Conservation (phyloP, 2,888 invertebrate species). For the Blastobasis adustella region DNA sequence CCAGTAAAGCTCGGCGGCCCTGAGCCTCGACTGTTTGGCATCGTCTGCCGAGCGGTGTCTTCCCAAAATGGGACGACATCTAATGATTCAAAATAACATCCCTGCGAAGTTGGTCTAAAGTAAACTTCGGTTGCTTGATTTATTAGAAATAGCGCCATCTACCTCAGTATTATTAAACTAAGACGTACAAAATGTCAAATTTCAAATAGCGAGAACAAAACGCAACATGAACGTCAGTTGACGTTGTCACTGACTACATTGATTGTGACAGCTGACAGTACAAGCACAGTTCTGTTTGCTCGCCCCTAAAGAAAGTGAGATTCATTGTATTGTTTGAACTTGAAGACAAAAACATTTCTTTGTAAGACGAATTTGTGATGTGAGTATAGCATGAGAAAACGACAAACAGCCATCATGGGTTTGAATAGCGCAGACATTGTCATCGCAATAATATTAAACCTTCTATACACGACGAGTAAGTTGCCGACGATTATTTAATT, state of each 20-base stretch:
- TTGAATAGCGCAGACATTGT: constrained; percentile 41
- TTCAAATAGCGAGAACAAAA: constrained; percentile 3
- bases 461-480: constrained; percentile 60
- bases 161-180: too few relatives aligned
- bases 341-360: constrained; percentile 27
- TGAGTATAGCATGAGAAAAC: constrained; percentile 26
- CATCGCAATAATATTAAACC: constrained; percentile 44
- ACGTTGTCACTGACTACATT: constrained; percentile 7
- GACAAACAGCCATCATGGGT: constrained; percentile 35
- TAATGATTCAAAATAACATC: too few relatives aligned
- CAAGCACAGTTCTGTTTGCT: constrained; percentile 35
- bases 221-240: constrained; percentile 2
- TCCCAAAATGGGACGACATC: too few relatives aligned
- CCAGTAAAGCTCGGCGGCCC: too few relatives aligned
- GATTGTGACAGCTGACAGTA: constrained; percentile 26
- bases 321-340: constrained; percentile 22
- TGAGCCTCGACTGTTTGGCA: too few relatives aligned
- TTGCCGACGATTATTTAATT: constrained; percentile 69
- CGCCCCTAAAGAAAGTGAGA: constrained; percentile 28
- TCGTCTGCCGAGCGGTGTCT: too few relatives aligned
- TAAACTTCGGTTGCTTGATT: too few relatives aligned
- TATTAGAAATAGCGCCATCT: too few relatives aligned
- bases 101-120: too few relatives aligned
- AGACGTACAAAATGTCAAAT: too few relatives aligned
- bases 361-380: constrained; percentile 43